Conservation (phyloP, 2,113 vertebrate species). For the Nyctibius bracteatus region DNA sequence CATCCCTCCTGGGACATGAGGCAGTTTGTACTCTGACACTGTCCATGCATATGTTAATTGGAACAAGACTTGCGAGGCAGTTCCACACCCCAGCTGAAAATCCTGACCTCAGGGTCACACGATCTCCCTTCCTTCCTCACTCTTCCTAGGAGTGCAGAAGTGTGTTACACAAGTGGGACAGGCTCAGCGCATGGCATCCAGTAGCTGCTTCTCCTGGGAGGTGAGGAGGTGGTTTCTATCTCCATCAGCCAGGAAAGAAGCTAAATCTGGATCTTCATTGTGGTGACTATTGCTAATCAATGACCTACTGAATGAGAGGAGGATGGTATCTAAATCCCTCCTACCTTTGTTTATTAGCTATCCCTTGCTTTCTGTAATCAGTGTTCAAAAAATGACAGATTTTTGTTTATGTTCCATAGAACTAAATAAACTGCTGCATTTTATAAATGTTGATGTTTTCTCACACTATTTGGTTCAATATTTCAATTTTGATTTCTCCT, state of each 20-base stretch:
- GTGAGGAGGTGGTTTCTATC: background rate
- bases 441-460: background rate
- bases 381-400: background rate
- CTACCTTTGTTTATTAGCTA: background rate
- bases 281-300: background rate
- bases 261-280: background rate
- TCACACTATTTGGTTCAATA: background rate
- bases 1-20: background rate
- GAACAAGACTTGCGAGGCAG: background rate
- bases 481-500: background rate
- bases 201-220: background rate
- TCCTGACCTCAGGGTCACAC: background rate
- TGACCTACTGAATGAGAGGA: background rate
- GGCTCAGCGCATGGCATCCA: background rate
- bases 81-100: background rate
- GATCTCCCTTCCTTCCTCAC: background rate
- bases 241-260: background rate
- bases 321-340: background rate
- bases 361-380: background rate
- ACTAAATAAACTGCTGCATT: background rate
- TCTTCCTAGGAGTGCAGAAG: background rate
- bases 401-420: background rate
- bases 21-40: background rate
- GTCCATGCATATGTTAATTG: background rate
- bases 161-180: background rate